Evolutionary conservation across 2,113 vertebrate genomes (phyloP).

Genomic region (Oxyruncus cristatus): DNA sequence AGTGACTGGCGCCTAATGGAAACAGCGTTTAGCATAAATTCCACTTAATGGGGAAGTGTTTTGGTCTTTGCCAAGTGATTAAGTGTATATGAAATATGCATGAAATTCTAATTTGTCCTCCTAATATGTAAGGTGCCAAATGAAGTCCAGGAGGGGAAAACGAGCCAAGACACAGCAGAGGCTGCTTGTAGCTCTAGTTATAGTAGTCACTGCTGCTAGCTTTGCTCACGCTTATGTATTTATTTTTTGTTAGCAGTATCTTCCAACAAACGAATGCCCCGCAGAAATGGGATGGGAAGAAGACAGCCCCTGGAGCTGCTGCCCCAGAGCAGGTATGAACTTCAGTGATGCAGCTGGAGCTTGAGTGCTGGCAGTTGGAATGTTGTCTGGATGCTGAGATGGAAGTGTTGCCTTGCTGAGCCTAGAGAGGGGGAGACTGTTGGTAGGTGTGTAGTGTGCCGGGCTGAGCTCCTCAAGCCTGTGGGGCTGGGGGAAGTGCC

Average conservation of each 20-base stretch:
- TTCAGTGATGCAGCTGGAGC: neutral
- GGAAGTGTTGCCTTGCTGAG: neutral
- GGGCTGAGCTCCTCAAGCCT: fast-evolving
- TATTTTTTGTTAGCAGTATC: neutral
- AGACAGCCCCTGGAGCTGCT: neutral
- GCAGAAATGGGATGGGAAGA: fast-evolving
- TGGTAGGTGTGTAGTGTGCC: fast-evolving
- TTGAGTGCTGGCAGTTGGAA: neutral
- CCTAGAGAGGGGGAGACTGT: fast-evolving
- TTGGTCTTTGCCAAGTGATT: conserved; percentile 39
- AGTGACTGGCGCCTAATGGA: neutral
- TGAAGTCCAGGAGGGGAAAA: conserved; percentile 21
- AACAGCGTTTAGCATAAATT: neutral
- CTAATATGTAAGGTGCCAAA: neutral
- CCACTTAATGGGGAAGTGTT: neutral
- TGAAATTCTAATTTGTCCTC: conserved; percentile 46
- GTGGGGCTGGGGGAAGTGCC: neutral
- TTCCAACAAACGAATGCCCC: neutral
- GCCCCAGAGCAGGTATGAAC: neutral
- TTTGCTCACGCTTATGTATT: neutral
- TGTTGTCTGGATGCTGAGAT: fast-evolving
- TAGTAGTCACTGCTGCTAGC: neutral
- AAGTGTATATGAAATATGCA: conserved; percentile 49
- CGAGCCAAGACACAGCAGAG: neutral
- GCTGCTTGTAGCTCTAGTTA: neutral